Conservation (phyloP, 2,888 invertebrate species). For the Agrotis puta region DNA sequence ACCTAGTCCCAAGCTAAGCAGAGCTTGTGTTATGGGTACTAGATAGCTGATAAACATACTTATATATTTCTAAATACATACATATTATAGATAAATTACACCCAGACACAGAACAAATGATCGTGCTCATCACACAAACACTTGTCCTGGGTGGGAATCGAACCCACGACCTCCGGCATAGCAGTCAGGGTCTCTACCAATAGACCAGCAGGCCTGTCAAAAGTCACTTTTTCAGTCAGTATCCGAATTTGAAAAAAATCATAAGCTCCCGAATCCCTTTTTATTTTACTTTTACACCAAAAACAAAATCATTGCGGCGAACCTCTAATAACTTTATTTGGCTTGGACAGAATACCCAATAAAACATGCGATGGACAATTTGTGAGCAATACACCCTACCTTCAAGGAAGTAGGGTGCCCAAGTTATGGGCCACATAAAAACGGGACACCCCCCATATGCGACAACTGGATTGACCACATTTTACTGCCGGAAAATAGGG, state of each 20-base stretch:
- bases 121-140: too few species aligned
- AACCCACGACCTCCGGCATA: too few species aligned
- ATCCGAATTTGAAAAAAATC: background rate
- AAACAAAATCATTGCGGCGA: conserved; percentile 53
- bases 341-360: conserved; percentile 62
- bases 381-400: conserved; percentile 67
- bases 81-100: too few species aligned
- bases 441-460: conserved; percentile 71
- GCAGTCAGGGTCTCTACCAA: too few species aligned
- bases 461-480: conserved; percentile 80
- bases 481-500: conserved; percentile 81
- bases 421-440: conserved; percentile 78
- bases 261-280: background rate
- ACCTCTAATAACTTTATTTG: conserved; percentile 64
- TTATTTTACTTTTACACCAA: conserved; percentile 14
- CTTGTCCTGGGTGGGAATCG: too few species aligned
- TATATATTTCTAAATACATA: too few species aligned
- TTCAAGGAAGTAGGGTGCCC: conserved; percentile 69
- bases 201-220: too few species aligned
- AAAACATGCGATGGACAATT: conserved; percentile 72
- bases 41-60: too few species aligned
- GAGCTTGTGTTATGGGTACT: too few species aligned
- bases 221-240: too few species aligned
- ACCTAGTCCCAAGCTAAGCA: too few species aligned
- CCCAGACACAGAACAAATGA: too few species aligned